Evolutionary conservation across 2,888 invertebrate species (phyloP), one percentile per base, ranked within the genome.

Genomic region (Drosophila vallismaia): DNA sequence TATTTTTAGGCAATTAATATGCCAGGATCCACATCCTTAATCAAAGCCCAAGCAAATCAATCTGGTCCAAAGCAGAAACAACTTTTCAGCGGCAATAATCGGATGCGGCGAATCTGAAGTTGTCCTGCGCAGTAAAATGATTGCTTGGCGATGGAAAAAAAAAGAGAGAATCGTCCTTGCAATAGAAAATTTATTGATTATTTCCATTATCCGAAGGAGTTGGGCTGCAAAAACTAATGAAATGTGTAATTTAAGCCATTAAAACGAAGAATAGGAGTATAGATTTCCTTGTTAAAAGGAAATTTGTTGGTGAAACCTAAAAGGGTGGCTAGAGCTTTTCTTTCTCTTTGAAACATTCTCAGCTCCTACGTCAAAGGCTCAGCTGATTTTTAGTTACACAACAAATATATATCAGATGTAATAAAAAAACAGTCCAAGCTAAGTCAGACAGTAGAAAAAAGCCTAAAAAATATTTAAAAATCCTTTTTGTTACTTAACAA

Each of bases 101-200:
- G 8, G 40, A 42, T 36, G 36, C 36, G 36, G 36, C 36, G 36
- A 42, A 42, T 19, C 14, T 19, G 40, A 42, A 1, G 4, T 19
- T 14, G 40, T 42, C 40, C 40, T 42, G 40, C 40, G 40, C 40
- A 42, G 19, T 42, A 14, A 19, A 36, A n/a, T 36, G 36, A 36
- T n/a, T 36, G n/a, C n/a, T 36, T 36, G n/a, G 36, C 12, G 5
- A 6, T n/a, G 36, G n/a, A 36, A 36, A 36, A 36, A 36, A 12
- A 36, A n/a, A n/a, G n/a, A 36, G 36, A n/a, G 12, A n/a, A n/a
- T 12, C n/a, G 36, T 36, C 36, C 36, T 36, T 36, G 36, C 36
- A 36, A 36, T 36, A 36, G 36, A n/a, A 36, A 2, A 12, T 6
- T 36, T 36, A 36, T 36, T 36, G 36, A 36, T 36, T 36, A 36